These are phyloP conservation scores for Cephalopachus bancanus DNA, from an alignment of 2,797 vertebrate species.

Conservation along the genomic window DNA sequence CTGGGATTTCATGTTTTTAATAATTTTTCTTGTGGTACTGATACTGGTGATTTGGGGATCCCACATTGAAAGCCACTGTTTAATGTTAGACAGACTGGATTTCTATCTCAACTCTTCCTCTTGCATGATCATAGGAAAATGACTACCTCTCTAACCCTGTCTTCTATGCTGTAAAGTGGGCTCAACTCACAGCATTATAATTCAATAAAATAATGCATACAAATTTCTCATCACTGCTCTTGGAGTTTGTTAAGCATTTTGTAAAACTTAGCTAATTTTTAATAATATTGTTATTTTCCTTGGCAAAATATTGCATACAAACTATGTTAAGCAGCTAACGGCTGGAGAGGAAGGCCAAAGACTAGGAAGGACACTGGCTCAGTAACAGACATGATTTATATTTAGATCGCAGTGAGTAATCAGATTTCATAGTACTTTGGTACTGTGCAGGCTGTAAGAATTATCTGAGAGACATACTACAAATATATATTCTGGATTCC, in stretches of 20 bases:
- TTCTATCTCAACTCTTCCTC: background rate
- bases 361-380: background rate
- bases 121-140: background rate
- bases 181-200: background rate
- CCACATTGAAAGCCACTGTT: background rate
- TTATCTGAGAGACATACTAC: background rate
- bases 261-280: slow-evolving; percentile 36
- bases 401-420: background rate
- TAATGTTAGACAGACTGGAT: background rate
- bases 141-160: background rate
- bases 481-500: background rate
- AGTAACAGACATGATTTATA: background rate
- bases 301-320: background rate
- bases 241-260: slow-evolving; percentile 15
- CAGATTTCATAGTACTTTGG: slow-evolving; percentile 17
- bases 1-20: background rate
- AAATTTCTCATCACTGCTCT: background rate
- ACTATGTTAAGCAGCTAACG: background rate
- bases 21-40: background rate
- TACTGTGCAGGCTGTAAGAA: background rate
- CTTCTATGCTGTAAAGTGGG: background rate
- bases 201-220: background rate
- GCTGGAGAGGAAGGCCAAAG: background rate
- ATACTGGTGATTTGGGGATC: background rate
- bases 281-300: background rate